These are phyloP conservation scores for Pelochelys cantorii DNA, from an alignment of 2,797 vertebrate genomes.

Conservation along the genomic window DNA sequence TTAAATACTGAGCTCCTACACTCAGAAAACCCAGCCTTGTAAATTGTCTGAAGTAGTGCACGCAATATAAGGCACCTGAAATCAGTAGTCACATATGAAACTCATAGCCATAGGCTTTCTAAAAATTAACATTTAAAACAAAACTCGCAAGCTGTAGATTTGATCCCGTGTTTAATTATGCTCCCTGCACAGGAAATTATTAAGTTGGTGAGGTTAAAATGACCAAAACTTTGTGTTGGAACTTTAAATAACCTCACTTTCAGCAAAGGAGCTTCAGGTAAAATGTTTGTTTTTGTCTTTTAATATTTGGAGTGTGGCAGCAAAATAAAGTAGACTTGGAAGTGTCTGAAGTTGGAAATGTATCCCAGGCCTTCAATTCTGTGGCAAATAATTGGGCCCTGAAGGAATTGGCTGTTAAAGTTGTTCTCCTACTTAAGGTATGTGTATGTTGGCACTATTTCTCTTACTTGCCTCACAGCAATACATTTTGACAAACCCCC, in stretches of 20 bases:
- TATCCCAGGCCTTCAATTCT: conserved; percentile 46
- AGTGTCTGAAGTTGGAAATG: conserved; percentile 30
- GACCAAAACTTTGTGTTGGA: background rate
- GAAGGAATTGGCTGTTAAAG: conserved; percentile 47
- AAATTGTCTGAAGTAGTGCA: background rate
- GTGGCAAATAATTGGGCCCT: conserved; percentile 74
- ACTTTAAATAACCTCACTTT: conserved; percentile 11
- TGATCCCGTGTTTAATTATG: conserved; percentile 4
- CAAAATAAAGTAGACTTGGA: conserved; percentile 54
- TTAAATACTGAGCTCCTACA: background rate
- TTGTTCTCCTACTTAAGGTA: background rate
- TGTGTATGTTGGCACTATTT: background rate
- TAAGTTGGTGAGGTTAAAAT: background rate
- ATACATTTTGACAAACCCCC: conserved; percentile 61
- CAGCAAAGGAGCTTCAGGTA: conserved; percentile 17
- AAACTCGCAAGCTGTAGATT: background rate
- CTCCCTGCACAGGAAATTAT: conserved; percentile 14
- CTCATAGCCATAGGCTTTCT: background rate
- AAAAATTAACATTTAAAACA: conserved; percentile 7
- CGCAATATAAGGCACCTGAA: background rate
- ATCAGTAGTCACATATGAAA: background rate
- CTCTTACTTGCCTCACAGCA: conserved; percentile 29
- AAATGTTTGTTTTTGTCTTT: conserved; percentile 23
- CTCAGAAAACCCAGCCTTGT: background rate
- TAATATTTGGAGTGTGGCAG: background rate